Percentiles rank a stretch among this genome's conserved stretches.
These are phyloP conservation scores for Trachythela sp. DNA, from an alignment of 64 coral and sea anemone genomes.

Conservation along the genomic window DNA sequence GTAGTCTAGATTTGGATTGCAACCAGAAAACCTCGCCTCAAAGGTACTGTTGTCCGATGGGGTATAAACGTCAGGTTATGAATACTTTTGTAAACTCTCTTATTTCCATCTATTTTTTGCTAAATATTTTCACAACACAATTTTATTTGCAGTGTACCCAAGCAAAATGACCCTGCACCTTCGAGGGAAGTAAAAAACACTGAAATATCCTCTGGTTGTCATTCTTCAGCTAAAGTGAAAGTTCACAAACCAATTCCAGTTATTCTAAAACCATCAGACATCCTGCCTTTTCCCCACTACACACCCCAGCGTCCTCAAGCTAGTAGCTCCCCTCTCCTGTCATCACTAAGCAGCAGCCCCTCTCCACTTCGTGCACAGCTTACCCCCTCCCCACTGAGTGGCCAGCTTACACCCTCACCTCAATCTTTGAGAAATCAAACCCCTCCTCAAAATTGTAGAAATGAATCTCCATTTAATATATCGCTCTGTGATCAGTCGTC, in stretches of 20 bases:
- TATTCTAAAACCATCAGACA: neutral
- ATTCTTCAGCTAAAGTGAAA: neutral
- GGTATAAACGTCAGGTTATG: no score
- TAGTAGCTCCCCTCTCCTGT: neutral
- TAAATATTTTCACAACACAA: no score
- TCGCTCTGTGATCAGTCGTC: neutral
- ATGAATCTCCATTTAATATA: neutral
- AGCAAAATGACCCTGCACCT: neutral
- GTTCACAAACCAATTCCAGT: neutral
- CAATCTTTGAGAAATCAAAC: neutral
- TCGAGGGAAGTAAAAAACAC: neutral
- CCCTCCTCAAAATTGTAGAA: no score
- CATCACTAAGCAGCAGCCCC: neutral
- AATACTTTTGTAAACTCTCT: no score
- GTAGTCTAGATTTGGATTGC: neutral
- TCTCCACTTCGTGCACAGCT: neutral
- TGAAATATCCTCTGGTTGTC: neutral
- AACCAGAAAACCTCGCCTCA: neutral
- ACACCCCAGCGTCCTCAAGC: neutral
- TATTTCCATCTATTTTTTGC: no score
- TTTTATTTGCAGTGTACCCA: no score
- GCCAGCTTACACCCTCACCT: neutral
- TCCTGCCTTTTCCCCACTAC: neutral
- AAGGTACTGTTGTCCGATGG: conserved; percentile 16
- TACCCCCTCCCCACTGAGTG: neutral